A percentile compares a stretch with the other conserved stretches of the same genome.
These are phyloP conservation scores for Lordiphosa fenestrarum DNA, from an alignment of 2,888 invertebrate genomes.

Conservation along the genomic window DNA sequence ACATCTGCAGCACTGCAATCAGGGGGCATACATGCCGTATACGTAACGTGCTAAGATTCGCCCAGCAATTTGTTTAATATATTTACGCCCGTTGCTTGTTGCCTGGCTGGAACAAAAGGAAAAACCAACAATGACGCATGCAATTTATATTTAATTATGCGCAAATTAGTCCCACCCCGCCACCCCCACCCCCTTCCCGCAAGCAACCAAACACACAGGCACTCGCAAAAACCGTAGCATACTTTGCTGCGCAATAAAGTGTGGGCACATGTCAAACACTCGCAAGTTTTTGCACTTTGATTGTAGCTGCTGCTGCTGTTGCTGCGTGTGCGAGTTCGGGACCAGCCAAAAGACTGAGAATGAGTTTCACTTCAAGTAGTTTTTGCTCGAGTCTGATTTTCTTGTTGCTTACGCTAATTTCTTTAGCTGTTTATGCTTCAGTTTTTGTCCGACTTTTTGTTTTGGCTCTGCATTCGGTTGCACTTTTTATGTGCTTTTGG, in stretches of 20 bases:
- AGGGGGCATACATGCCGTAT: conserved; percentile 54
- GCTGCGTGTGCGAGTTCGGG: conserved; percentile 25
- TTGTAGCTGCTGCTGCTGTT: conserved; percentile 33
- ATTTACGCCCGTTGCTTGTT: conserved; percentile 74
- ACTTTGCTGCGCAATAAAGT: conserved; percentile 50
- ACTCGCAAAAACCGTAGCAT: conserved; percentile 49
- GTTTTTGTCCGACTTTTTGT: not conserved
- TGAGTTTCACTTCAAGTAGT: conserved; percentile 12
- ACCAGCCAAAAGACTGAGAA: conserved; percentile 10
- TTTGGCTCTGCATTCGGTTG: conserved; percentile 10
- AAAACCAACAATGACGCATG: conserved; percentile 65
- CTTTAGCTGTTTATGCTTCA: conserved; percentile 26
- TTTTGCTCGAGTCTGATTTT: conserved; percentile 45
- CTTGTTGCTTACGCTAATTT: conserved; percentile 59
- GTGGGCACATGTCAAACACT: conserved; percentile 75
- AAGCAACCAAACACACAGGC: not conserved
- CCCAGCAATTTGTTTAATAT: conserved; percentile 70
- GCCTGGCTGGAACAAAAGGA: conserved; percentile 20
- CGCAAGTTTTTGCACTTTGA: conserved; percentile 55
- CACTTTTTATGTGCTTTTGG: conserved; percentile 15
- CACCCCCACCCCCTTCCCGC: conserved; percentile 11
- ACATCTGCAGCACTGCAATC: conserved; percentile 31
- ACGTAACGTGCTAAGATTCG: conserved; percentile 49
- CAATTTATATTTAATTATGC: conserved; percentile 78
- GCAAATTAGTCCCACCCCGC: conserved; percentile 66